Percentiles rank a stretch among this genome's conserved stretches.
Conservation (phyloP, 2,113 vertebrate genomes). For the Leucopsar rothschildi region DNA sequence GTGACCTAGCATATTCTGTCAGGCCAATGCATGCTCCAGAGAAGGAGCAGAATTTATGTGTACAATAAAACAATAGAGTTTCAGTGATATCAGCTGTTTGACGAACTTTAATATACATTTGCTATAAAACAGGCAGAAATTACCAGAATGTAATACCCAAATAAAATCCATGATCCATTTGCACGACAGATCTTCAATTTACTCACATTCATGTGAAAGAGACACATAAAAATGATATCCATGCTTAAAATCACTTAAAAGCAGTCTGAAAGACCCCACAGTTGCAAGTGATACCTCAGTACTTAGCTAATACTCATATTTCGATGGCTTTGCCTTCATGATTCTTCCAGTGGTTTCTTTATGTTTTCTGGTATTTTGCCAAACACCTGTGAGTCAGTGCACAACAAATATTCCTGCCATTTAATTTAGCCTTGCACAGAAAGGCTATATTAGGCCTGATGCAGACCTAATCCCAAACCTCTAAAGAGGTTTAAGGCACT, state of each 20-base stretch:
- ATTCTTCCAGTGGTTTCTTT: slow-evolving; percentile 57
- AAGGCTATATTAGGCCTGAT: slow-evolving; percentile 74
- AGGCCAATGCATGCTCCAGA: not conserved
- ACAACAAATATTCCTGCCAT: slow-evolving; percentile 76
- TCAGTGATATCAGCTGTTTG: slow-evolving; percentile 51
- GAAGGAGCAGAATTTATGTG: slow-evolving; percentile 38
- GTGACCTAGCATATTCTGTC: slow-evolving; percentile 9
- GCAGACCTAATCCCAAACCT: slow-evolving; percentile 85
- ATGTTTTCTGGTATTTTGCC: slow-evolving; percentile 67
- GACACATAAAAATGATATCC: slow-evolving; percentile 68
- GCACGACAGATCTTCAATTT: slow-evolving; percentile 55
- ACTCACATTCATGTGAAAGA: slow-evolving; percentile 27
- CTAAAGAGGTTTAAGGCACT: slow-evolving; percentile 92
- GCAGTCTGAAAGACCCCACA: slow-evolving; percentile 53
- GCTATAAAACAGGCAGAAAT: slow-evolving; percentile 43
- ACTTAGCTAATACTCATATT: slow-evolving; percentile 67
- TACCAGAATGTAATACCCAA: slow-evolving; percentile 52
- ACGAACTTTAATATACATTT: slow-evolving; percentile 13
- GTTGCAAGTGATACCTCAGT: slow-evolving; percentile 68
- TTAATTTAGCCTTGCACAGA: slow-evolving; percentile 77
- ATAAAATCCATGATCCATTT: slow-evolving; percentile 48
- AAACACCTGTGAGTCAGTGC: slow-evolving; percentile 77
- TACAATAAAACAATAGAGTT: not conserved
- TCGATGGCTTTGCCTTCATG: slow-evolving; percentile 62
- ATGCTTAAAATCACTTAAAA: slow-evolving; percentile 68